A percentile compares a stretch with the other conserved stretches of the same genome.
These are phyloP conservation scores for Brachirus orientalis DNA, from an alignment of 2,113 vertebrate genomes.

Conservation along the genomic window DNA sequence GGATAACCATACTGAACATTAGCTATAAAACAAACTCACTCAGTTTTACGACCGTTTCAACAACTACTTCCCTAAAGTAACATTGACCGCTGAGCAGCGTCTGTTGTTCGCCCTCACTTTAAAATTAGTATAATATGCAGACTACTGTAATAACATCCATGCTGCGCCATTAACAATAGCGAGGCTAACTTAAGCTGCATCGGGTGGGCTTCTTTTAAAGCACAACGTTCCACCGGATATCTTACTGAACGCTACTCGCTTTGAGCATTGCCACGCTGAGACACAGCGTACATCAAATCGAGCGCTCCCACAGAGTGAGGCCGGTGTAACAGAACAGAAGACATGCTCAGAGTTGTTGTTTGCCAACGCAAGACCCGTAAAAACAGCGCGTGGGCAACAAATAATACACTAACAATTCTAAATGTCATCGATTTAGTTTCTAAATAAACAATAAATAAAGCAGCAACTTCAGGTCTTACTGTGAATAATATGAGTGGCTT, in stretches of 20 bases:
- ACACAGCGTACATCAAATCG: neutral
- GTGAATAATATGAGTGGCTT: slow-evolving; percentile 51
- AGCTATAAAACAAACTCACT: neutral
- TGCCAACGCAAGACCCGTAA: neutral
- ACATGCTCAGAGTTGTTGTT: neutral
- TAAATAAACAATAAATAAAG: neutral
- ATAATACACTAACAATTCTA: accelerated
- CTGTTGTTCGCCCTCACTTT: accelerated
- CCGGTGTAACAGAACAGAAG: slow-evolving; percentile 35
- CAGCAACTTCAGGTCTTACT: slow-evolving; percentile 63
- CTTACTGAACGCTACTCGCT: neutral
- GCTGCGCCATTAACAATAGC: slow-evolving; percentile 44
- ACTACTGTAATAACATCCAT: neutral
- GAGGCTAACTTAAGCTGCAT: slow-evolving; percentile 45
- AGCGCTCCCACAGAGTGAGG: slow-evolving; percentile 41
- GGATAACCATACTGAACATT: neutral
- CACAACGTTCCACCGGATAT: accelerated
- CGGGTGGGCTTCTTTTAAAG: slow-evolving; percentile 20
- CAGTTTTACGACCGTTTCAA: neutral
- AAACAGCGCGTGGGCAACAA: accelerated
- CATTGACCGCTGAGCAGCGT: neutral
- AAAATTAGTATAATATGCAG: neutral
- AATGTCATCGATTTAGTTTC: accelerated
- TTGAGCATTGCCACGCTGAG: slow-evolving; percentile 6
- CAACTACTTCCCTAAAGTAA: too few species aligned